phyloP scores from a whole-genome alignment of 2,113 vertebrate genomes.

The Trematocara unimaculatum region DNA sequence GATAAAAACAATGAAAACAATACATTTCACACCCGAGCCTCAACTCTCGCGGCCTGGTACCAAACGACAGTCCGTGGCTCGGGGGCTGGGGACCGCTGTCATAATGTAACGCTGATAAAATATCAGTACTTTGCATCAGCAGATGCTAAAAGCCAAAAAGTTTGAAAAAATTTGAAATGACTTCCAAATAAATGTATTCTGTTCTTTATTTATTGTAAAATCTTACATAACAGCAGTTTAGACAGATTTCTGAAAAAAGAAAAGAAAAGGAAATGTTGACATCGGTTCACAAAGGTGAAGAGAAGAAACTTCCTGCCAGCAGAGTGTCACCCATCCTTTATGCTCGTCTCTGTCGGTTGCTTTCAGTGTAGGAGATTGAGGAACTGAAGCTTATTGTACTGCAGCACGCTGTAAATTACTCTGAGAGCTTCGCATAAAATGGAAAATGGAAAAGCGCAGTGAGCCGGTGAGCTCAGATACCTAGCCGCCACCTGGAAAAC shows the following conservation, averaged over 20 bases:
- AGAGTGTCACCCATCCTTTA: background rate
- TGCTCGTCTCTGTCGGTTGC: background rate
- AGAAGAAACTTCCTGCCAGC: background rate
- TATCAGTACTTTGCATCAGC: background rate
- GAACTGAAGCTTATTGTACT: background rate
- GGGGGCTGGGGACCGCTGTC: rapidly evolving
- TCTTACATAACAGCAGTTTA: background rate
- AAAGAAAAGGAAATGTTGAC: background rate
- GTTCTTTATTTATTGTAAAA: background rate
- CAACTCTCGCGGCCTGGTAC: rapidly evolving
- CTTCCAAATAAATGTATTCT: background rate
- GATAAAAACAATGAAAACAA: background rate
- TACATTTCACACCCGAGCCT: background rate
- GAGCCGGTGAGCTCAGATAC: background rate
- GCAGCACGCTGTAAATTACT: slow-evolving; percentile 11
- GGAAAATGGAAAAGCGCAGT: slow-evolving; percentile 35
- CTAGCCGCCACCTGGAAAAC: slow-evolving; percentile 22
- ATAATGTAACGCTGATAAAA: background rate
- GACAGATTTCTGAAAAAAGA: background rate
- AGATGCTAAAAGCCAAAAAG: background rate
- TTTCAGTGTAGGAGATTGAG: background rate
- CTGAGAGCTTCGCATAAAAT: slow-evolving; percentile 1
- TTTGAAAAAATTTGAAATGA: background rate
- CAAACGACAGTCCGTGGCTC: rapidly evolving
- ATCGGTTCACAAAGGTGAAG: background rate